Conservation (phyloP, 1,140 invertebrate genomes). For the Macrotrachela quadricornifera region DNA sequence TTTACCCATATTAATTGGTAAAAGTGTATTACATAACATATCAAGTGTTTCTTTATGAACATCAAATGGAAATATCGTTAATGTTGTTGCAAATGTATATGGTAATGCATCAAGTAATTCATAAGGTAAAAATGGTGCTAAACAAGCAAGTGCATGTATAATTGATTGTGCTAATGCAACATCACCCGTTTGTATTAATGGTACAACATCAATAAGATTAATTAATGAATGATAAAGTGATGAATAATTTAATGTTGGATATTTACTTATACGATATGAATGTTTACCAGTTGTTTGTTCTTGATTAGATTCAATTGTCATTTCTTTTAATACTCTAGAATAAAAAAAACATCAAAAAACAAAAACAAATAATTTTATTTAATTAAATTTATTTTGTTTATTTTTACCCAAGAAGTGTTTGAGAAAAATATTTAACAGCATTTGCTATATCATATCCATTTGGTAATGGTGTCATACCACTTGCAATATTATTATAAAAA, state of each 20-base stretch:
- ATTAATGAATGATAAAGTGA: constrained; percentile 48
- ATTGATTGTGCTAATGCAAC: constrained; percentile 43
- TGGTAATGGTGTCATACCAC: constrained; percentile 68
- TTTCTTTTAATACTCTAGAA: constrained; percentile 81
- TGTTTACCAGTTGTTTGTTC: constrained; percentile 39
- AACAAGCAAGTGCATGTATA: constrained; percentile 63
- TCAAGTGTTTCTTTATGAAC: constrained; percentile 85
- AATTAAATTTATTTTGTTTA: background rate
- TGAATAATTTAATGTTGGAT: constrained; percentile 82
- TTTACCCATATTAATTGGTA: constrained; percentile 79
- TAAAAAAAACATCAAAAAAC: too few relatives aligned
- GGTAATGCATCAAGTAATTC: constrained; percentile 83
- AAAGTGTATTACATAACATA: constrained; percentile 75
- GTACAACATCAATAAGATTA: constrained; percentile 33
- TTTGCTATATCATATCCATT: constrained; percentile 73
- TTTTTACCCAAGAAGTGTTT: constrained; percentile 70
- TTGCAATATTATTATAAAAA: constrained; percentile 69
- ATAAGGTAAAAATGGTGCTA: constrained; percentile 83
- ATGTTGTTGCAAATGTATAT: constrained; percentile 70
- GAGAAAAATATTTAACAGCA: constrained; percentile 89
- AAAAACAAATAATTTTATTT: background rate
- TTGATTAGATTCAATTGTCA: constrained; percentile 66
- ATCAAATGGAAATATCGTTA: constrained; percentile 65
- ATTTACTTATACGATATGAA: constrained; percentile 49
- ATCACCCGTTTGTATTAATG: constrained; percentile 28